These are phyloP conservation scores for Helostoma temminkii DNA, from an alignment of 2,797 vertebrate species.

Conservation along the genomic window DNA sequence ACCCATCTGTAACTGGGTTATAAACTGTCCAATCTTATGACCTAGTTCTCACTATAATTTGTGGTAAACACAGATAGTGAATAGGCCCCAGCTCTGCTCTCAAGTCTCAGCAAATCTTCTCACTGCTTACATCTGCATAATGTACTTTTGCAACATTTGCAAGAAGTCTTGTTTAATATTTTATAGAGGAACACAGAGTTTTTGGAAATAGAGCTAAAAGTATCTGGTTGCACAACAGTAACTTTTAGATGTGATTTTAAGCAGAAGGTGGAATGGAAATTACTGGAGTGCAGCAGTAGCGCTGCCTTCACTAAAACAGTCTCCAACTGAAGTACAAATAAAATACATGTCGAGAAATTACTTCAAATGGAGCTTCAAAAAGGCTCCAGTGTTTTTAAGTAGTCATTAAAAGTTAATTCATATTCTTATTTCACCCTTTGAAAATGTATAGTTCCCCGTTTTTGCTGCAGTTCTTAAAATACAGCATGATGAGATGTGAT, in stretches of 20 bases:
- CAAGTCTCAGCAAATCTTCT: conserved; percentile 25
- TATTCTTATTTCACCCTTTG: conserved; percentile 15
- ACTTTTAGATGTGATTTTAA: conserved; percentile 48
- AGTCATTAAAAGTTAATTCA: conserved; percentile 29
- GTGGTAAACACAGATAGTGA: conserved; percentile 20
- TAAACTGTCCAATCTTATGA: no score
- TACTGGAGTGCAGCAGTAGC: conserved; percentile 19
- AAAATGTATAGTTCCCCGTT: background rate
- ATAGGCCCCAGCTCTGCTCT: conserved; percentile 13
- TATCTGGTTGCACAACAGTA: conserved; percentile 39
- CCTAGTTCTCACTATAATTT: background rate
- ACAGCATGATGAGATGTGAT: background rate
- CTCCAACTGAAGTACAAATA: background rate
- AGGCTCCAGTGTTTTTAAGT: conserved; percentile 4
- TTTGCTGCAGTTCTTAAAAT: background rate
- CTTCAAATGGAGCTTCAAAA: conserved; percentile 20
- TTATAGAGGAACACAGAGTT: conserved; percentile 42
- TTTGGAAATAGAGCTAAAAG: conserved; percentile 43
- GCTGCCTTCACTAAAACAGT: conserved; percentile 14
- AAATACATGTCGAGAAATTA: conserved; percentile 19
- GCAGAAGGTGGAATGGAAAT: conserved; percentile 34
- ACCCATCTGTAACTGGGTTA: no score
- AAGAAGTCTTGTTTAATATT: conserved; percentile 56
- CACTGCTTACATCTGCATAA: conserved; percentile 38
- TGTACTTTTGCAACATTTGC: conserved; percentile 46